Base-by-base conservation (phyloP, 2,888 invertebrate species). In the Stegana nigrithorax region DNA sequence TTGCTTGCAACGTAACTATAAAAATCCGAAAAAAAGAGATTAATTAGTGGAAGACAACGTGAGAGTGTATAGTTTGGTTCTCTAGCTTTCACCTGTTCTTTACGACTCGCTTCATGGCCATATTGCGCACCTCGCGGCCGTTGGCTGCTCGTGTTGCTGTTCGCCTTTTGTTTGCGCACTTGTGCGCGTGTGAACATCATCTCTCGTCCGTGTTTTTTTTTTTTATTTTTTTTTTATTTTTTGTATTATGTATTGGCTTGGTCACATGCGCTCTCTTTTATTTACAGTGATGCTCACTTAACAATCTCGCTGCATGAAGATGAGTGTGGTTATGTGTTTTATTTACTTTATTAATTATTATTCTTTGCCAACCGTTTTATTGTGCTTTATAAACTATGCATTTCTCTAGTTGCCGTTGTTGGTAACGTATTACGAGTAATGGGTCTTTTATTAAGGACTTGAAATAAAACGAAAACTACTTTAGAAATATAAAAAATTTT, bases 151-250 rank as follows among this genome's bases (percentile, higher is more conserved):
- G 75, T 63, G 69, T 73, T 75, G 63, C 78, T 80, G 70, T 70
- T 81, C 45, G 80, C 65, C 79, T 85, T 83, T 73, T 88, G 89
- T 81, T 88, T 90, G 72, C 89, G 88, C 82, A 89, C 89, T 66
- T 89, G 89, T 79, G 89, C 89, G 74, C 90, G 90, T 73, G 90
- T 90, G 85, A 91, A 91, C 90, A 91, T 91, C 91, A 91, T 91
- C 69, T 81, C 73, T 64, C 60, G 59, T 71, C 67, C 69, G 70
- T 66, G 63, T 42, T 21, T 44, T 12, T 3, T 25, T 3, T 23
- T 51, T 23, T 12, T 4, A 2, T 26, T 25, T 17, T 4, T 7
- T 42, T 42, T 2, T 14, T 14, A 42, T 7, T 42, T n/a, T 42
- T 42, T 42, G 6, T 14, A n/a, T n/a, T n/a, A n/a, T n/a, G n/a